phyloP scores from a whole-genome alignment of 1,140 invertebrate species.

The Pogonus chalceus region DNA sequence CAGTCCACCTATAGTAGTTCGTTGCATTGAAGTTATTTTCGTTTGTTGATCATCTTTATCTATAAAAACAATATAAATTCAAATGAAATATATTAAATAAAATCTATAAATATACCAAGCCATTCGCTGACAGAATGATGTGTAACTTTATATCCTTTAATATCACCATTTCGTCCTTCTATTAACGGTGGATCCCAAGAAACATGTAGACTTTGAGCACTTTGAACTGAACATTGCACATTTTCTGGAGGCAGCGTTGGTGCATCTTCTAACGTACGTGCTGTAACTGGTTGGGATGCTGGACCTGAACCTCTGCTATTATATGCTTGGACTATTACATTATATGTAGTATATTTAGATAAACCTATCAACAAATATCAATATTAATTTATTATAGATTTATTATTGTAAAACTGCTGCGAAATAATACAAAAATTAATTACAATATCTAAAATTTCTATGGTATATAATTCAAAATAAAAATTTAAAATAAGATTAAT shows the following conservation, averaged over 20 bases:
- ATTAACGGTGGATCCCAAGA: slow-evolving; percentile 76
- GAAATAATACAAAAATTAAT: too few relatives aligned
- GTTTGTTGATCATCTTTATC: slow-evolving; percentile 50
- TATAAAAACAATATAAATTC: slow-evolving; percentile 21
- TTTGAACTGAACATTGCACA: slow-evolving; percentile 63
- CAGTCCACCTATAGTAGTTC: slow-evolving; percentile 54
- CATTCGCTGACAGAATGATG: slow-evolving; percentile 61
- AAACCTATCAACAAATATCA: slow-evolving; percentile 32
- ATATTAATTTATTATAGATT: not conserved
- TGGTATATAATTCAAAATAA: too few relatives aligned
- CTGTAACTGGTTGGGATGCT: slow-evolving; percentile 67
- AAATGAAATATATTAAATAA: not conserved
- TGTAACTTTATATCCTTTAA: slow-evolving; percentile 81
- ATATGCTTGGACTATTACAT: slow-evolving; percentile 83
- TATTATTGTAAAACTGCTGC: too few relatives aligned
- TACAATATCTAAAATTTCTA: too few relatives aligned
- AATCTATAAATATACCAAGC: slow-evolving; percentile 45
- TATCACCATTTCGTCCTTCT: slow-evolving; percentile 72
- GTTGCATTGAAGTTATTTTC: slow-evolving; percentile 57
- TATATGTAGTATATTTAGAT: slow-evolving; percentile 79
- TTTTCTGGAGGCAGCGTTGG: slow-evolving; percentile 70
- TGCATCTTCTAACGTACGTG: slow-evolving; percentile 65
- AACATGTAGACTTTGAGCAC: slow-evolving; percentile 73
- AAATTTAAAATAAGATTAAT: too few relatives aligned
- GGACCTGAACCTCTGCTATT: slow-evolving; percentile 86